Evolutionary conservation across 23 tunicate genomes (phyloP).

Genomic region (Trididemnum nubilum): DNA sequence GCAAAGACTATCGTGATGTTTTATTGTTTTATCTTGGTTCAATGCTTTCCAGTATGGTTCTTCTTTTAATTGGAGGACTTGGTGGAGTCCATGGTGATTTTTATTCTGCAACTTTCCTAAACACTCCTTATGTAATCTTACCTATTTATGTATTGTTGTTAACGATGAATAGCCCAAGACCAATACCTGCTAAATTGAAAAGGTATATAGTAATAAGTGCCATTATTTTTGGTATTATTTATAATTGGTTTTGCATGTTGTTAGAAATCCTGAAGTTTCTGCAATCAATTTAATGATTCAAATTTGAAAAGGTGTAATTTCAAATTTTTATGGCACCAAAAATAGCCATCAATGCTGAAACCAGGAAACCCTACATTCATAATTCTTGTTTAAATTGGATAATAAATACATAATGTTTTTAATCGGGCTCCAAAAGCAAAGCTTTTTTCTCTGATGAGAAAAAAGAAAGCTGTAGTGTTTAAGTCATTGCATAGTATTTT

Average conservation of each 20-base stretch:
- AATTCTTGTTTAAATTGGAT: no score
- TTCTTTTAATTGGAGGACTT: conserved; percentile 53
- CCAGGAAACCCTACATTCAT: no score
- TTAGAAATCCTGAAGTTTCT: neutral
- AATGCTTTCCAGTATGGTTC: conserved; percentile 36
- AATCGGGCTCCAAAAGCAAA: no score
- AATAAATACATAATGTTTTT: no score
- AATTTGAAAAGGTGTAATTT: no score
- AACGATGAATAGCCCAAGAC: neutral
- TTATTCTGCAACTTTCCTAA: conserved; percentile 45
- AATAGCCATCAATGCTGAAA: no score
- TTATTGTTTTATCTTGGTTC: conserved; percentile 51
- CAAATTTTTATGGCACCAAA: no score
- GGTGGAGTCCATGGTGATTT: conserved; percentile 45
- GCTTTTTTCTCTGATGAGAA: no score
- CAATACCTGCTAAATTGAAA: neutral
- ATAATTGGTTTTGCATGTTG: neutral
- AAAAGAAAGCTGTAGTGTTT: no score
- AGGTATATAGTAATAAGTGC: neutral
- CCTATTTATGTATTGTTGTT: conserved; percentile 35
- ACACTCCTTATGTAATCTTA: conserved; percentile 44
- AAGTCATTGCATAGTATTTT: no score
- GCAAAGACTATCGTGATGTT: conserved; percentile 46
- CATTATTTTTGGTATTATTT: neutral
- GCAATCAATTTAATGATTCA: neutral